Percentiles rank a stretch among this genome's conserved stretches.
Evolutionary conservation across 2,797 vertebrate genomes (phyloP).

Genomic region (Salarias fasciatus): DNA sequence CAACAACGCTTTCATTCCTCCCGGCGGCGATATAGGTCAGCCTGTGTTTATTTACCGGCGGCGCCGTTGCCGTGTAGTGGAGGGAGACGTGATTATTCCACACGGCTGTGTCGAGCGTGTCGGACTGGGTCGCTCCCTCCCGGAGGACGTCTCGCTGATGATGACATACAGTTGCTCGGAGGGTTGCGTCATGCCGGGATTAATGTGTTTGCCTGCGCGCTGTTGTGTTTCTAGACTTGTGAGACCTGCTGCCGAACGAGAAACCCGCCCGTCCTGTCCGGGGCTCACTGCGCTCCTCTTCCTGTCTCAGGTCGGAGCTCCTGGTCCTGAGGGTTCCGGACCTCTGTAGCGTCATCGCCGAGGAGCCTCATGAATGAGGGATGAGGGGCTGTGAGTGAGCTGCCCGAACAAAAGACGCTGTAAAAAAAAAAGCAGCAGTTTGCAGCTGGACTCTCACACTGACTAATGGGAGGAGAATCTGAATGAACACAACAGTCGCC

Average conservation of each 20-base stretch:
- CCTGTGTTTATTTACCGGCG: constrained; percentile 10
- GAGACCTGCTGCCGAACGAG: too few species aligned
- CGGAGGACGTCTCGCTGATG: constrained; percentile 40
- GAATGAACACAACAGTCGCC: constrained; percentile 16
- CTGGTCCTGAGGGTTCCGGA: too few species aligned
- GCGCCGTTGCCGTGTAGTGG: neutral
- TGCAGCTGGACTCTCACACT: constrained; percentile 67
- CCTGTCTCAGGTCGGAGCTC: too few species aligned
- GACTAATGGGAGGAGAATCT: constrained; percentile 57
- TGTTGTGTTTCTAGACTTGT: too few species aligned
- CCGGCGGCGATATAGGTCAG: constrained; percentile 28
- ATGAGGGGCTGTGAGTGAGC: constrained; percentile 9
- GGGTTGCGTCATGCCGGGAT: constrained; percentile 59
- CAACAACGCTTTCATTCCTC: neutral
- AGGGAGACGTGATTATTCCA: neutral
- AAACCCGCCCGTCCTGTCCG: too few species aligned
- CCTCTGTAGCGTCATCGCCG: neutral
- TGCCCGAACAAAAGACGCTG: too few species aligned
- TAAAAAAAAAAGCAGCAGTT: constrained; percentile 22
- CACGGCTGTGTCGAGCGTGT: neutral
- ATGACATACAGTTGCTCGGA: constrained; percentile 55
- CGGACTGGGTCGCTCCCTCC: constrained; percentile 18
- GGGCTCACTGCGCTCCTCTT: too few species aligned
- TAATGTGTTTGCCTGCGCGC: constrained; percentile 5
- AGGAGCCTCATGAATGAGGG: neutral